Evolutionary conservation across 2,888 invertebrate species (phyloP), one percentile per base, ranked within the genome.

Genomic region (Mythimna pallens): DNA sequence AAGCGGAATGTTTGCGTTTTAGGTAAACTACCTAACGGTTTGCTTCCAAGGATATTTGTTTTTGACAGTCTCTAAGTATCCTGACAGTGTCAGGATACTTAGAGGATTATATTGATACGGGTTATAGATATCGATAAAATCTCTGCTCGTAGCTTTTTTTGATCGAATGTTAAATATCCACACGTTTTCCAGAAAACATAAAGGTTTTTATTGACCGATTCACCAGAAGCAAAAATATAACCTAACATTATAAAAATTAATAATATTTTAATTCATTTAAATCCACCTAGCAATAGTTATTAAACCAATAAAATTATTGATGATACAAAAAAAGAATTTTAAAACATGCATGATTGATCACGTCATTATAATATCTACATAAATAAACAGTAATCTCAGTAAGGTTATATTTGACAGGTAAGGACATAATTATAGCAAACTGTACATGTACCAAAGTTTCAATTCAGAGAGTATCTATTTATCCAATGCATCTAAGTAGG

Each of bases 341-440:
- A 30, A 67, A 70, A 74, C 67, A 78, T 59, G 57, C 30, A 36
- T 72, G 81, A 83, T 81, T 70, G 65, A 82, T 84, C 67, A 76
- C 63, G 62, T 65, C 22, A 69, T 72, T 73, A 68, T 69, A 73
- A 67, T 67, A 57, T 25, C 65, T 58, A 40, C 76, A 69, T 76
- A 65, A 67, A 80, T 73, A 78, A 67, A 65, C 55, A 77, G 63
- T 71, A 68, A 73, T 73, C 71, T 76, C 34, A n/a, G 55, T 81
- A 79, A 85, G 76, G 73, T 83, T 81, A 72, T 57, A 63, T 73
- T 85, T 83, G 84, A 76, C 76, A 73, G 65, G 72, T 73, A 77
- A 85, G 84, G 84, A 83, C 84, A 79, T n/a, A 47, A 47, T 7
- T 47, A 50, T n/a, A 57, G 20, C 43, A 22, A 74, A 66, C 17